Base-by-base conservation (phyloP, 2,797 vertebrate species). In the Mastacembelus armatus region DNA sequence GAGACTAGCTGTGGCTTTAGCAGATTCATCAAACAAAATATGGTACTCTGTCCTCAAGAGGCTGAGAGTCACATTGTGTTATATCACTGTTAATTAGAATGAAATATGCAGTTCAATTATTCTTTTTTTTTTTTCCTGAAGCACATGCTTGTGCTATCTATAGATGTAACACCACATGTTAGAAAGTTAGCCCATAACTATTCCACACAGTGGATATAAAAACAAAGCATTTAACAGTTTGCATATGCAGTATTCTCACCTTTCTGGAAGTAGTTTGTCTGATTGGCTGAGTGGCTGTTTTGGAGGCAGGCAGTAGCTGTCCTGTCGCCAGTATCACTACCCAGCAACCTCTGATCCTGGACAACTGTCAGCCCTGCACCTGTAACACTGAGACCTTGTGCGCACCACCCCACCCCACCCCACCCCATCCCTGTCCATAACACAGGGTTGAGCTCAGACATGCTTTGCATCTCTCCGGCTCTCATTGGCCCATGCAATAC, bases 51-150 rank as follows among this genome's bases (percentile, higher is more conserved):
- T 89, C 84, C 92, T 93, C 93, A 77, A 86, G 93, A 93, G 92
- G 89, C 91, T 78, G 66, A 68, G 88, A 92, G 90, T 93, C 93
- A 91, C 90, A 84, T 91, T 88, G 92, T 85, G 82, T 94, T 92
- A 91, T 92, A 94, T 93, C 92, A 92, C 91, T 85, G 91, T 93
- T 94, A 94, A 94, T 95, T 94, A 94, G 91, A 93, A 92, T 91
- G 91, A 93, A 93, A 93, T 94, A 93, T 93, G 91, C 89, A 83
- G 87, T 92, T 92, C 91, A 91, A 88, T 94, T 93, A 93, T 92
- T 92, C 90, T 89, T 88, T 87, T 89, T 85, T 90, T 93, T 92
- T 92, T 88, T 92, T 90, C 80, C 89, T 90, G 86, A 90, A 57
- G 71, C 84, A 65, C 65, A 72, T 55, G 80, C 58, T 74, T 51